Percentiles rank a stretch among this genome's conserved stretches.
phyloP scores from a whole-genome alignment of 1,140 invertebrate species.

The Pseudobourletiella spinata region DNA sequence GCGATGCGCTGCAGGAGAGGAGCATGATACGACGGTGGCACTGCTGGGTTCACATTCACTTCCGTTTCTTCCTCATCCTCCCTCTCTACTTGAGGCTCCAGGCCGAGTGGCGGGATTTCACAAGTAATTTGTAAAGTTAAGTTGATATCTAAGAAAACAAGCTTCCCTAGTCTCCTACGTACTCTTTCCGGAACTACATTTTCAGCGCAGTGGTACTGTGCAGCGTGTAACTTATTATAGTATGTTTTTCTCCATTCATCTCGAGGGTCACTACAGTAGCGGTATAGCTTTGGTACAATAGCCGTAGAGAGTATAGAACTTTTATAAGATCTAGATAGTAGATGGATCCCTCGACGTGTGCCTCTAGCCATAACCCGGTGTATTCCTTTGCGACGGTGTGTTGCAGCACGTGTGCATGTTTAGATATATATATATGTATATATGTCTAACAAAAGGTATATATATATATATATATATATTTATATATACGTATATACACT shows the following conservation, averaged over 20 bases:
- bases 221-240: neutral
- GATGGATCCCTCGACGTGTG: neutral
- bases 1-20: neutral
- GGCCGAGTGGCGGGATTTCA: neutral
- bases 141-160: conserved; percentile 3
- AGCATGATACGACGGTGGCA: neutral
- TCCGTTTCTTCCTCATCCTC: neutral
- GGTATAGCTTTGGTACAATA: neutral
- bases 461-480: too few relatives aligned
- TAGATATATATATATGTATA: neutral
- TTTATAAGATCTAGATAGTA: neutral
- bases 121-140: conserved; percentile 7
- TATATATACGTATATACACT: too few relatives aligned
- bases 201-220: neutral
- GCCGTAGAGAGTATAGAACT: neutral
- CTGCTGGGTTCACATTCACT: neutral
- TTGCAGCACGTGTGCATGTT: neutral
- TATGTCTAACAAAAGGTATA: too few relatives aligned
- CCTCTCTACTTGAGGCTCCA: neutral
- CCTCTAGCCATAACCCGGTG: too few relatives aligned
- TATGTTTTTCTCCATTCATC: neutral
- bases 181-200: neutral
- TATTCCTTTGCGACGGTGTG: neutral
- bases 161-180: neutral
- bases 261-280: neutral